Base-by-base conservation (phyloP, 2,797 vertebrate species). In the Ibycter americanus region DNA sequence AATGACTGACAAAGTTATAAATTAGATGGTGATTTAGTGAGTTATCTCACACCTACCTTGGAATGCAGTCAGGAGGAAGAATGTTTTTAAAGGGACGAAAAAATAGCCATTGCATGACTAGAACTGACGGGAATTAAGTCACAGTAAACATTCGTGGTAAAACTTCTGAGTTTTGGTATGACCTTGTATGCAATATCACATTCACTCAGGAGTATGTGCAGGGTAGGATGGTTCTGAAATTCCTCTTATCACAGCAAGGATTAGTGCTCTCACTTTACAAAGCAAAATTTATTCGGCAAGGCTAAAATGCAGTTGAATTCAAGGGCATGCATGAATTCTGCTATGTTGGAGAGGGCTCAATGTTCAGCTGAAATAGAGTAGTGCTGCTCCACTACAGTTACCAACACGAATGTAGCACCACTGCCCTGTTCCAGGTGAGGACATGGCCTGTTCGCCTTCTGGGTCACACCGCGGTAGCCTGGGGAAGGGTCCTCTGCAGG, bases 11-110 rank as follows among this genome's bases (percentile, higher is more conserved):
- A 96, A 97, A 97, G 49, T 73, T 81, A 94, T 89, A 79, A 85
- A 95, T 96, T 96, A 92, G 92, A 96, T 88, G 74, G 94, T 87
- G 67, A 66, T 54, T 93, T 93, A 87, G 70, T 63, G 67, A 96
- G 72, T 80, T 96, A 72, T 96, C 92, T 97, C 96, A 63, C 83
- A 94, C 77, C 84, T 95, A 91, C 81, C 54, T 90, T 95, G 94
- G 93, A 96, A 94, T 27, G 55, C 6, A 86, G 90, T 87, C 86
- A 93, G 77, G 46, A 89, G n/a, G 79, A 95, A 65, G 38, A 79
- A 70, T 47, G 83, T 71, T 89, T 79, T 92, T 78, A 80, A 82
- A 96, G 62, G 31, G 90, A n/a, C 19, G 2, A 90, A 81, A 92
- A 91, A 95, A 84, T 40, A 87, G 77, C 52, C 81, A 77, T 85